These are phyloP conservation scores for Galerucella nymphaeae DNA, from an alignment of 2,888 invertebrate genomes.

Conservation along the genomic window DNA sequence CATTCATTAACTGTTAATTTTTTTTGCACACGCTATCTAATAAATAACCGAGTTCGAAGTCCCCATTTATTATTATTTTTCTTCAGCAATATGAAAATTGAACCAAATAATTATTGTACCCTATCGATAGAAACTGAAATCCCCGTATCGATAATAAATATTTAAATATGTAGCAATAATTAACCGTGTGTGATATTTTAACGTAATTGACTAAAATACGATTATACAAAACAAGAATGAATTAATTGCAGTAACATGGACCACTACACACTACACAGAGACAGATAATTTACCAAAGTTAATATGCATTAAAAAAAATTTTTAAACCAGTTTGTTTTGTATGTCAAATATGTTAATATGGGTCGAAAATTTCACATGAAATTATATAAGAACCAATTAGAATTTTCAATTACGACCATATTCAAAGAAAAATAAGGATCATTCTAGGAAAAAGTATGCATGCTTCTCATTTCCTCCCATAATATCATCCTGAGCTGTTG, in stretches of 20 bases:
- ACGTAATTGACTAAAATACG: neutral
- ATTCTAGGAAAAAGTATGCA: too few species aligned
- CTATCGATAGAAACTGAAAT: neutral
- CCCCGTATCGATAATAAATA: neutral
- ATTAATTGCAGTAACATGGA: neutral
- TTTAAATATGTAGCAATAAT: neutral
- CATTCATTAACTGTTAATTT: neutral
- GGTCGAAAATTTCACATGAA: neutral
- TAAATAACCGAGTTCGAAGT: neutral
- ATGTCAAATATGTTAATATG: neutral
- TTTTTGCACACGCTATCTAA: constrained; percentile 3
- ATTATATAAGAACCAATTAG: neutral
- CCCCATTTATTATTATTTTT: neutral
- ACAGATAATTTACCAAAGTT: neutral
- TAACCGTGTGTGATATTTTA: neutral
- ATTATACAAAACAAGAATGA: neutral
- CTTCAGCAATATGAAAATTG: neutral
- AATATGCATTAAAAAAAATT: neutral
- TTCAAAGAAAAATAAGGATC: too few species aligned
- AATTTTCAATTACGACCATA: too few species aligned
- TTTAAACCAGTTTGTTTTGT: neutral
- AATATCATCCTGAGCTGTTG: too few species aligned
- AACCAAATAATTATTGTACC: neutral
- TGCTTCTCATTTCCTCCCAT: too few species aligned
- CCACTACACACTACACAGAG: too few species aligned